Percentiles rank a stretch among this genome's conserved stretches.
phyloP scores from a whole-genome alignment of 2,888 invertebrate genomes.

The Lycaena phlaeas region DNA sequence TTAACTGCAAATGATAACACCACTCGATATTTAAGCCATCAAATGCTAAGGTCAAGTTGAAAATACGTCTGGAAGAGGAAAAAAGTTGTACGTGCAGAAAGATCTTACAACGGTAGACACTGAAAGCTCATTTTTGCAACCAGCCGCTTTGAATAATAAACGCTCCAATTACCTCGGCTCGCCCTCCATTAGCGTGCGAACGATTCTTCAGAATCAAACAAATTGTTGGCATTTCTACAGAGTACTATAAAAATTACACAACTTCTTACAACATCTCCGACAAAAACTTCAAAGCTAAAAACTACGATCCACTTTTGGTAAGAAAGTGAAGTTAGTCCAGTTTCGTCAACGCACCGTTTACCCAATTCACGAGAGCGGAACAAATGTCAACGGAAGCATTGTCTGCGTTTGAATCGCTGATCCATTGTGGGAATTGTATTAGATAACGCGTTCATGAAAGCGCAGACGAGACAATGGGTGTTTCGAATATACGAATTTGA shows the following conservation, averaged over 20 bases:
- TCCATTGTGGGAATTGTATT: constrained; percentile 54
- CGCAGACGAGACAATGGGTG: constrained; percentile 50
- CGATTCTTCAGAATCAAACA: constrained; percentile 40
- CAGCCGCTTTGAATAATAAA: constrained; percentile 54
- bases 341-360: constrained; percentile 67
- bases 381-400: constrained; percentile 57
- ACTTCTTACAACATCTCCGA: constrained; percentile 32
- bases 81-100: constrained; percentile 37
- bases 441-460: constrained; percentile 58
- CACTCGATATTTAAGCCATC: too few relatives aligned
- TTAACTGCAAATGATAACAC: too few relatives aligned
- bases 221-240: too few relatives aligned
- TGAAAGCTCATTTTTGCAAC: constrained; percentile 40
- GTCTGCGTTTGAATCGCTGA: constrained; percentile 40
- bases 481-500: constrained; percentile 39
- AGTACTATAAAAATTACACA: constrained; percentile 11
- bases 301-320: constrained; percentile 32
- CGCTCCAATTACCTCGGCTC: constrained; percentile 60
- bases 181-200: constrained; percentile 67
- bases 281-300: constrained; percentile 42
- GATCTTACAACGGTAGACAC: constrained; percentile 26
- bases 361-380: constrained; percentile 69
- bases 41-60: too few relatives aligned
- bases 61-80: constrained; percentile 30
- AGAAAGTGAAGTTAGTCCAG: constrained; percentile 54